Conservation (phyloP, 2,888 invertebrate species). For the Elysia crispata region DNA sequence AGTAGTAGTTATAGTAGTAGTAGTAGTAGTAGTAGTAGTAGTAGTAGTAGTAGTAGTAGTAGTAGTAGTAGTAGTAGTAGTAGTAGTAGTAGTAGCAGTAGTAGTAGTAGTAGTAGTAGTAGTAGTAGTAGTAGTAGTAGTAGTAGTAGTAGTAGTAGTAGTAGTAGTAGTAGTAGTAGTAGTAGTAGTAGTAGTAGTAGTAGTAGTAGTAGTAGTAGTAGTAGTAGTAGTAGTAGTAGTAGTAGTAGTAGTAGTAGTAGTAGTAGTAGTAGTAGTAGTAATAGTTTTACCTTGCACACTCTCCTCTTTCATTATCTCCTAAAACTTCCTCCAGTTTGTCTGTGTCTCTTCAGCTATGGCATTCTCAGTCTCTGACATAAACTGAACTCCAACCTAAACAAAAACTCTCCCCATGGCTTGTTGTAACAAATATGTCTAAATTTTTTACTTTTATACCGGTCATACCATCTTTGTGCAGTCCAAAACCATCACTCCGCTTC, state of each 20-base stretch:
- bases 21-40: not conserved
- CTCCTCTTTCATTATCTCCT: too few relatives aligned
- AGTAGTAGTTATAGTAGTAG: not conserved
- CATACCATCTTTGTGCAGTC: too few relatives aligned
- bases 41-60: constrained; percentile 9
- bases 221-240: constrained; percentile 9
- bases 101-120: constrained; percentile 9
- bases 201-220: constrained; percentile 9
- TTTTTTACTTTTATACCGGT: too few relatives aligned
- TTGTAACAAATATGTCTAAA: too few relatives aligned
- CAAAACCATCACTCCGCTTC: too few relatives aligned
- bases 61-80: constrained; percentile 3
- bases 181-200: constrained; percentile 9
- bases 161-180: constrained; percentile 9
- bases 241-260: constrained; percentile 9
- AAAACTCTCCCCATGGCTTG: too few relatives aligned
- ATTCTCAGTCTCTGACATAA: too few relatives aligned
- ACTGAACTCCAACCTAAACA: too few relatives aligned
- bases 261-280: constrained; percentile 9
- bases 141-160: not conserved
- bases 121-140: not conserved
- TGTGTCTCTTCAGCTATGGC: too few relatives aligned
- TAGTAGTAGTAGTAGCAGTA: constrained; percentile 4
- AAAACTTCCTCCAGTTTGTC: not conserved
- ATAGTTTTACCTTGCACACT: not conserved